phyloP scores from a whole-genome alignment of 2,888 invertebrate genomes.

The Calameuta pallipes region DNA sequence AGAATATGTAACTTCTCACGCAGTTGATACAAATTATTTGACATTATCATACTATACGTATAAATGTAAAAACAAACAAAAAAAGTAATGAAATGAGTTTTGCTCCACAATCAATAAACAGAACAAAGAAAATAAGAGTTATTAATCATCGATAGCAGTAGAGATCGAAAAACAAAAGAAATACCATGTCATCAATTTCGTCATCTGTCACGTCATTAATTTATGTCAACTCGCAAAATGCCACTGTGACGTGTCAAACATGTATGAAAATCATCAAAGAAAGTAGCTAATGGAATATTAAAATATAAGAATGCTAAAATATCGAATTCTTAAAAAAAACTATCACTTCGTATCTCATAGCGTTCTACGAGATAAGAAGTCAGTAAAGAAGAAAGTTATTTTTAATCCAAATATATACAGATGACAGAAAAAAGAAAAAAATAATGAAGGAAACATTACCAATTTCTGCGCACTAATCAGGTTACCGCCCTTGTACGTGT shows the following conservation, averaged over 20 bases:
- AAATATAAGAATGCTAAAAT: neutral
- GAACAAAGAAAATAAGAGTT: neutral
- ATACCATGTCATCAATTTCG: neutral
- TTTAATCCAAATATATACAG: neutral
- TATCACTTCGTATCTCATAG: neutral
- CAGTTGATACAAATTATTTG: neutral
- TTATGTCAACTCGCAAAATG: neutral
- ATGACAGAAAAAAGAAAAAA: neutral
- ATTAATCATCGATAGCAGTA: neutral
- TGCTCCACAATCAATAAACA: neutral
- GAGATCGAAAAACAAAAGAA: neutral
- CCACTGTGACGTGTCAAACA: neutral
- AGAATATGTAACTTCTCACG: neutral
- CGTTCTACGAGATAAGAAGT: neutral
- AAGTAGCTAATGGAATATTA: neutral
- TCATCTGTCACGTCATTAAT: neutral
- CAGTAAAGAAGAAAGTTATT: neutral
- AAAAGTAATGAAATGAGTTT: neutral
- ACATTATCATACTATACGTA: neutral
- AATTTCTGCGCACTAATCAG: constrained; percentile 54
- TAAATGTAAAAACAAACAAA: neutral
- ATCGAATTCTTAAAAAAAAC: neutral
- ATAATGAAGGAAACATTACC: constrained; percentile 35
- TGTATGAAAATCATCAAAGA: no score
- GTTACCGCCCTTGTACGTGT: constrained; percentile 50